These are phyloP conservation scores for Nebria brevicollis DNA, from an alignment of 2,888 invertebrate species.

Conservation along the genomic window DNA sequence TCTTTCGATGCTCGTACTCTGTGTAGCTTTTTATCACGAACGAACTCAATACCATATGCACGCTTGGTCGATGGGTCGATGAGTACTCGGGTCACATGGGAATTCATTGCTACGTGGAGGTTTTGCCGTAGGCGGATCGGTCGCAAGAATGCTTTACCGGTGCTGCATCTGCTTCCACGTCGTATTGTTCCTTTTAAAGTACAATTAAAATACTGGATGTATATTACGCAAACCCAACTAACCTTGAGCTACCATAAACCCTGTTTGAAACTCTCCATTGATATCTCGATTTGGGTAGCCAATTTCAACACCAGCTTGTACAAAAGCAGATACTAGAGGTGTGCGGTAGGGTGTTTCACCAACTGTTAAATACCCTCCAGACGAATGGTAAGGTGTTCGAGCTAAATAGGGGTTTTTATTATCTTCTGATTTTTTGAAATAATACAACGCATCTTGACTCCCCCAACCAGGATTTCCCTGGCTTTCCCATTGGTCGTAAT, in stretches of 20 bases:
- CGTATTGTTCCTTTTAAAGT: constrained; percentile 73
- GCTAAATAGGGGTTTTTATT: constrained; percentile 86
- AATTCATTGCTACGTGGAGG: constrained; percentile 84
- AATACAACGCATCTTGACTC: constrained; percentile 79
- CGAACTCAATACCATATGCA: constrained; percentile 85
- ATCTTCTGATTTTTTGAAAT: constrained; percentile 92
- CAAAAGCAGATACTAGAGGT: constrained; percentile 82
- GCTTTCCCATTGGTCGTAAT: constrained; percentile 91
- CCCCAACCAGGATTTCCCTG: constrained; percentile 91
- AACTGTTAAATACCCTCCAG: constrained; percentile 84
- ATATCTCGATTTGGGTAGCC: constrained; percentile 88
- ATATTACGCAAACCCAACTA: constrained; percentile 26
- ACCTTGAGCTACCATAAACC: constrained; percentile 90
- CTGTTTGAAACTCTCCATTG: constrained; percentile 86
- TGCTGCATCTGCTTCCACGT: constrained; percentile 86
- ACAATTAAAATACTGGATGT: neutral
- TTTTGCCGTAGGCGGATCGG: constrained; percentile 84
- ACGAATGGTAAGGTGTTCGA: constrained; percentile 80
- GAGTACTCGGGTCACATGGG: constrained; percentile 80
- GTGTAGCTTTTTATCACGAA: constrained; percentile 77
- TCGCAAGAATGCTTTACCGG: constrained; percentile 86
- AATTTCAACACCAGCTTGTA: constrained; percentile 84
- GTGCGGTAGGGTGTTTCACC: constrained; percentile 90
- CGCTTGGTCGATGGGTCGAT: constrained; percentile 78
- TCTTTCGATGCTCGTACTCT: constrained; percentile 82